Conservation (phyloP, 2,797 vertebrate species). For the Etheostoma perlongum region DNA sequence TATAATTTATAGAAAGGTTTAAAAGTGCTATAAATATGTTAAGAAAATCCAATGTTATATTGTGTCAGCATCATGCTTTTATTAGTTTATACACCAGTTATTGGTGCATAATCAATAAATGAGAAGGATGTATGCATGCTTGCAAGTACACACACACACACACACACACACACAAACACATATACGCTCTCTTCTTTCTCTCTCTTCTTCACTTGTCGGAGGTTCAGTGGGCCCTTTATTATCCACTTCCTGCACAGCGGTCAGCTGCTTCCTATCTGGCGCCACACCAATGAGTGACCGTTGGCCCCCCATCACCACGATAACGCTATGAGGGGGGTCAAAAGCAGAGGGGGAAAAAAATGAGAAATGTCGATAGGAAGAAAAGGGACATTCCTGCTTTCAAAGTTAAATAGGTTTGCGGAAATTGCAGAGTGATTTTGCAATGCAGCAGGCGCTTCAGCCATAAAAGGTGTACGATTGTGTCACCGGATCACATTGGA, state of each 20-base stretch:
- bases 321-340: constrained; percentile 37
- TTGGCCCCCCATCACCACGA: constrained; percentile 23
- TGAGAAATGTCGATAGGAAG: constrained; percentile 41
- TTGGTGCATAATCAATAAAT: not conserved
- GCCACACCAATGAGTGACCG: constrained; percentile 80
- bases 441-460: not conserved
- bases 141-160: not conserved
- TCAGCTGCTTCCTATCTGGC: constrained; percentile 86
- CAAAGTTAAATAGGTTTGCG: constrained; percentile 3
- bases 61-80: not conserved
- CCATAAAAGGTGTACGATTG: constrained; percentile 16
- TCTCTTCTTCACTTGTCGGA: constrained; percentile 37
- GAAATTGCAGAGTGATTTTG: constrained; percentile 36
- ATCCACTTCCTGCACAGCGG: constrained; percentile 84
- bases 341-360: constrained; percentile 30
- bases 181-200: constrained; percentile 12
- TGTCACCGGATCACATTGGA: constrained; percentile 3
- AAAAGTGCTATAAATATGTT: not conserved
- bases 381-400: constrained; percentile 45
- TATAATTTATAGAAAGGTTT: not conserved
- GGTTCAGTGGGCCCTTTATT: constrained; percentile 68
- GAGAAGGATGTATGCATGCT: not conserved
- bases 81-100: not conserved
- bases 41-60: not conserved
- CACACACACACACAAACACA: constrained; percentile 26